Evolutionary conservation across 2,888 invertebrate species (phyloP).

Genomic region (Apocheima hispidaria): DNA sequence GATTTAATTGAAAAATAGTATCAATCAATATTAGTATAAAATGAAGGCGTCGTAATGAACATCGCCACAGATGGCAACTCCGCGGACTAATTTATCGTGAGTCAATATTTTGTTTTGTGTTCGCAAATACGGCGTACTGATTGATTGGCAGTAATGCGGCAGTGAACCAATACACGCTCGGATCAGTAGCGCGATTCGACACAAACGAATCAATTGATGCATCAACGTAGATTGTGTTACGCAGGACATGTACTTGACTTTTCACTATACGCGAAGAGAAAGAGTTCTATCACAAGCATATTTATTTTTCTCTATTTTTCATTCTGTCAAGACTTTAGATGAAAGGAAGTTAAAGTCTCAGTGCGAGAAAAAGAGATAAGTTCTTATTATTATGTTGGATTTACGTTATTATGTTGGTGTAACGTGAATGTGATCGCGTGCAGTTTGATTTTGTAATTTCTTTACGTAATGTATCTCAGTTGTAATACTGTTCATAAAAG

Average conservation of each 20-base stretch:
- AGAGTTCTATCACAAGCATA: too few relatives aligned
- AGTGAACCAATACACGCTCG: not conserved
- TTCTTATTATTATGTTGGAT: too few relatives aligned
- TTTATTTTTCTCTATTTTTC: too few relatives aligned
- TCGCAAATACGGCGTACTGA: constrained; percentile 17
- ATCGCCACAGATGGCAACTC: not conserved
- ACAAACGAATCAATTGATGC: not conserved
- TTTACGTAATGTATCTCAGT: not conserved
- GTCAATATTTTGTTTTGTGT: constrained; percentile 20
- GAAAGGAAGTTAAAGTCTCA: too few relatives aligned
- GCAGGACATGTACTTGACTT: too few relatives aligned
- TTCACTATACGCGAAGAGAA: too few relatives aligned
- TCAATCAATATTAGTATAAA: too few relatives aligned
- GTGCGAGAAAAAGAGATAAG: too few relatives aligned
- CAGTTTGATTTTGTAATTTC: not conserved
- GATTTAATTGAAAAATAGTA: too few relatives aligned
- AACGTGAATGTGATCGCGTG: too few relatives aligned
- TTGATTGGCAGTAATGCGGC: constrained; percentile 22
- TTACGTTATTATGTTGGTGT: too few relatives aligned
- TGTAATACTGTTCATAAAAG: constrained; percentile 2
- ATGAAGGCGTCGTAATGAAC: not conserved
- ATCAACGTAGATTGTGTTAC: not conserved
- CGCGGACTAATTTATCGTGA: not conserved
- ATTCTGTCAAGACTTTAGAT: too few relatives aligned
- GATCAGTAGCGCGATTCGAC: not conserved